Evolutionary conservation across 2,888 invertebrate species (phyloP), one percentile per base, ranked within the genome.

Genomic region (Proisotoma minuta): DNA sequence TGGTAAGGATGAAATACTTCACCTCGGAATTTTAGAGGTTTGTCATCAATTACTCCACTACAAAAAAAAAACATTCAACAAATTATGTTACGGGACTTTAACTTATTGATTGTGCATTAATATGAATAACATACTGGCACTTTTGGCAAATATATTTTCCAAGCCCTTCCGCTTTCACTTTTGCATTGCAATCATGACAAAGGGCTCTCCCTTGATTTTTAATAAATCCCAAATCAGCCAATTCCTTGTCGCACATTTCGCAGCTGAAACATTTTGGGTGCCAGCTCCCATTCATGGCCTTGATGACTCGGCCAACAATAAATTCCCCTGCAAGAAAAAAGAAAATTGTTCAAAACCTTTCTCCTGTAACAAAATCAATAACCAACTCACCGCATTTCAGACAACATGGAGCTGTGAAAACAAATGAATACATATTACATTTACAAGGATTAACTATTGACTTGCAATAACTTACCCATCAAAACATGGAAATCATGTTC

Each of bases 1-100:
- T 99, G 99, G 81, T 99, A 99, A 0, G 98, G 94, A 80, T 99
- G 99, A 82, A 94, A 99, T 43, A 95, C 91, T 80, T 99, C 99
- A 50, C 96, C 96, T 49, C 93, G 87, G 81, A 90, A 96, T 67
- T 90, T 86, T 74, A 94, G 80, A 1, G 93, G 94, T 76, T 90
- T 89, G 71, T 91, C 93, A 77, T 94, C 94, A 75, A 94, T 92
- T 48, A 91, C 84, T 2, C 92, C 90, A 78, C 92, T 93, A 76
- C 29, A 78, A 77, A 68, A 66, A 72, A 53, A 47, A 28, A 22
- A 49, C 48, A 60, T n/a, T n/a, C n/a, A n/a, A n/a, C n/a, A n/a
- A n/a, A n/a, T n/a, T n/a, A n/a, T n/a, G n/a, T n/a, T n/a, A n/a
- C n/a, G n/a, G n/a, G n/a, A n/a, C n/a, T n/a, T n/a, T n/a, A n/a